Percentiles rank a stretch among this genome's conserved stretches.
These are phyloP conservation scores for Danio kyathit DNA, from an alignment of 2,797 vertebrate species.

Conservation along the genomic window DNA sequence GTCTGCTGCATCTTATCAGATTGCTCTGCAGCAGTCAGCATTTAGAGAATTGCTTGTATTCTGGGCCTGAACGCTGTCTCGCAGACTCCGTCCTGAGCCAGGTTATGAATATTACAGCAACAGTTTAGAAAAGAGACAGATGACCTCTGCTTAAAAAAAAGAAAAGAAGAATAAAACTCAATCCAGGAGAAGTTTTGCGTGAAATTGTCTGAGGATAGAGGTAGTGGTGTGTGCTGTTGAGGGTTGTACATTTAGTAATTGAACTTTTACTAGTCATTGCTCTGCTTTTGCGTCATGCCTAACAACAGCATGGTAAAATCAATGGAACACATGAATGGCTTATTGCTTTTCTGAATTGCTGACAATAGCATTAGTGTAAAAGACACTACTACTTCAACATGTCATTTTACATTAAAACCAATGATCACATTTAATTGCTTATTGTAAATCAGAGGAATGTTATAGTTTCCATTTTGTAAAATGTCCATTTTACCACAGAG, in stretches of 20 bases:
- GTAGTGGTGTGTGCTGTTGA: not conserved
- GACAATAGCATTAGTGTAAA: not conserved
- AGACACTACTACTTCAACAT: not conserved
- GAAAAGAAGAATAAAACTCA: not conserved
- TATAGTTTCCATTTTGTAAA: not conserved
- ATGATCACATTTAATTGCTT: not conserved
- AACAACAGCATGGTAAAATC: not conserved
- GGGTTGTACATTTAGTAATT: slow-evolving; percentile 11
- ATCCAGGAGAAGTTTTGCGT: slow-evolving; percentile 5
- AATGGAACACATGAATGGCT: not conserved
- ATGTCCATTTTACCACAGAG: not conserved
- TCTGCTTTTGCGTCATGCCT: not conserved
- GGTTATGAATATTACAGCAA: slow-evolving; percentile 20
- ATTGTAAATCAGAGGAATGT: not conserved
- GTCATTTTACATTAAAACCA: not conserved
- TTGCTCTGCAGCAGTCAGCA: slow-evolving; percentile 35
- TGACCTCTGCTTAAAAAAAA: not conserved
- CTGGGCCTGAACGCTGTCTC: slow-evolving; percentile 22
- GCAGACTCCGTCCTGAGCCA: not conserved
- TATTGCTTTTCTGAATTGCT: not conserved
- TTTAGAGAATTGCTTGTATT: slow-evolving; percentile 1
- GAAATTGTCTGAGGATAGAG: slow-evolving; percentile 2
- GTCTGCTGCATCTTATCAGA: slow-evolving; percentile 45
- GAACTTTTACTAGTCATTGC: not conserved
- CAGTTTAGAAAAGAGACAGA: slow-evolving; percentile 7